Conservation (phyloP, 1,140 invertebrate species). For the Coboldia fuscipes region DNA sequence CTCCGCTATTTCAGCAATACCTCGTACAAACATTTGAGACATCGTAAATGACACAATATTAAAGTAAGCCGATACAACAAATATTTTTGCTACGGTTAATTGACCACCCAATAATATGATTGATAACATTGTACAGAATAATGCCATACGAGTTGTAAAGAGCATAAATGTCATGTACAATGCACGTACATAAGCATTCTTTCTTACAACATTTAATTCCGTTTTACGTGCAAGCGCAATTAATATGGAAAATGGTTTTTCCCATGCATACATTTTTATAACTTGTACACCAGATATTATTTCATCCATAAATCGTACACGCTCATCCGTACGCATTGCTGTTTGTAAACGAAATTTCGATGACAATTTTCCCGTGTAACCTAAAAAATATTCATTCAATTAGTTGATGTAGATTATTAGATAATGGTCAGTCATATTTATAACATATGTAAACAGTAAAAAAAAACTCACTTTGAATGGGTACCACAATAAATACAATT, state of each 20-base stretch:
- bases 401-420: no score
- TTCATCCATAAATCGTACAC: conserved; percentile 59
- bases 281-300: conserved; percentile 47
- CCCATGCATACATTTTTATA: conserved; percentile 70
- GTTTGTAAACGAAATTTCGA: conserved; percentile 37
- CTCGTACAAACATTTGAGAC: conserved; percentile 46
- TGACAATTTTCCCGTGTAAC: conserved; percentile 41
- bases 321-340: conserved; percentile 45
- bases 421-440: background rate
- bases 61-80: conserved; percentile 41
- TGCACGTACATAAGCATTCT: conserved; percentile 43
- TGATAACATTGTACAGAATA: conserved; percentile 37
- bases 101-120: conserved; percentile 28
- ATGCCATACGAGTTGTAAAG: conserved; percentile 40
- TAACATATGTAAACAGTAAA: conserved; percentile 10
- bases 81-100: conserved; percentile 35
- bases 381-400: conserved; percentile 25
- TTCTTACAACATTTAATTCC: conserved; percentile 36
- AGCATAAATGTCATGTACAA: conserved; percentile 50
- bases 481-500: conserved; percentile 33
- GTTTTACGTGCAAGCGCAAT: conserved; percentile 32
- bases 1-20: conserved; percentile 37
- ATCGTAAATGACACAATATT: conserved; percentile 39
- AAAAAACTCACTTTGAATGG: conserved; percentile 29
- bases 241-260: conserved; percentile 41